Evolutionary conservation across 2,113 vertebrate species (phyloP).

Genomic region (Elephantulus edwardii): DNA sequence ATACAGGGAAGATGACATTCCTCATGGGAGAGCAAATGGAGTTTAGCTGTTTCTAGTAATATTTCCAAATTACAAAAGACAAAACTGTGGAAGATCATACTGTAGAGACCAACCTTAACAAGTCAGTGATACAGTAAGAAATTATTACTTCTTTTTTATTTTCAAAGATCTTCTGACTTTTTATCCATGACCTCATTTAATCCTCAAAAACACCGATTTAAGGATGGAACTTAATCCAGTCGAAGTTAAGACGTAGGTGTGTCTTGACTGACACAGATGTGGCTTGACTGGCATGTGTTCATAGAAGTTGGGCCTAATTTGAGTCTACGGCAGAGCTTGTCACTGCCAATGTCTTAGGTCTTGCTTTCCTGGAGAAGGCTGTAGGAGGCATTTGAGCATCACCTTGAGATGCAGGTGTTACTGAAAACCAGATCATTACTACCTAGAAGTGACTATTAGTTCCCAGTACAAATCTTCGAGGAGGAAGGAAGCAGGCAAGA

Average conservation of each 20-base stretch:
- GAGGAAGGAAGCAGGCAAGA: background rate
- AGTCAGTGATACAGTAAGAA: background rate
- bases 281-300: too few species aligned
- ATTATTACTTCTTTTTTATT: background rate
- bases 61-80: slow-evolving; percentile 28
- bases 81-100: background rate
- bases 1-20: too few species aligned
- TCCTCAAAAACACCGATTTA: too few species aligned
- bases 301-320: too few species aligned
- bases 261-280: too few species aligned
- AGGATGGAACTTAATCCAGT: too few species aligned
- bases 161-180: background rate
- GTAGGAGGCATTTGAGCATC: too few species aligned
- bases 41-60: background rate
- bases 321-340: too few species aligned
- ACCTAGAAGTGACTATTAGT: background rate
- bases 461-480: background rate
- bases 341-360: too few species aligned
- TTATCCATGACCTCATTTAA: background rate
- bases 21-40: background rate
- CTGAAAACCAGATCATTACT: background rate
- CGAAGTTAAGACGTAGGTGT: too few species aligned
- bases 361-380: too few species aligned
- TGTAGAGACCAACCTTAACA: slow-evolving; percentile 6
- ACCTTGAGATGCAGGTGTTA: slow-evolving; percentile 51